Conservation (phyloP, 1,140 invertebrate species). For the Aphis gossypii region DNA sequence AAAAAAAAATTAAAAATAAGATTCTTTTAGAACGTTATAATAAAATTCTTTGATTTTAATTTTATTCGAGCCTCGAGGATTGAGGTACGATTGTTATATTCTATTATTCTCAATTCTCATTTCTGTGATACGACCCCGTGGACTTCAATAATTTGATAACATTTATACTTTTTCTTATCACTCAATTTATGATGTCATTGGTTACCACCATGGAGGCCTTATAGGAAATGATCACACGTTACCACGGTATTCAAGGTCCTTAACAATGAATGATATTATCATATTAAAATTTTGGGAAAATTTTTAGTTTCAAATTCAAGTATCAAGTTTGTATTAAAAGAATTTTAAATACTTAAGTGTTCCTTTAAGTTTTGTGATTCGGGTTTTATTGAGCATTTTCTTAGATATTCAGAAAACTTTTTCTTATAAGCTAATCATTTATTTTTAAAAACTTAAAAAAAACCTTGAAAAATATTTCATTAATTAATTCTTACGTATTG, state of each 20-base stretch:
- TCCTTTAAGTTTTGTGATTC: background rate
- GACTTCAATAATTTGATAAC: too few species aligned
- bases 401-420: background rate
- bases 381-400: background rate
- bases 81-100: too few species aligned
- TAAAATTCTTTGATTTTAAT: too few species aligned
- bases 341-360: background rate
- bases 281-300: conserved; percentile 5
- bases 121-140: too few species aligned
- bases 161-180: conserved; percentile 11
- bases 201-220: background rate
- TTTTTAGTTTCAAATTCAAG: background rate
- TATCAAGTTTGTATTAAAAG: background rate
- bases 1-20: background rate
- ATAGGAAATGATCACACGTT: too few species aligned
- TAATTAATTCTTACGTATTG: background rate
- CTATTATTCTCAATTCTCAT: too few species aligned
- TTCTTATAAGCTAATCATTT: background rate
- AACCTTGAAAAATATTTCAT: conserved; percentile 10
- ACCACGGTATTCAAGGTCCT: conserved; percentile 28
- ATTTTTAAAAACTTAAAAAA: background rate
- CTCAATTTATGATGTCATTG: background rate
- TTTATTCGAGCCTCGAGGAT: too few species aligned
- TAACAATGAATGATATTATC: conserved; percentile 29
- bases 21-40: too few species aligned